Conservation (phyloP, 2,888 invertebrate genomes). For the Monopis laevigella region DNA sequence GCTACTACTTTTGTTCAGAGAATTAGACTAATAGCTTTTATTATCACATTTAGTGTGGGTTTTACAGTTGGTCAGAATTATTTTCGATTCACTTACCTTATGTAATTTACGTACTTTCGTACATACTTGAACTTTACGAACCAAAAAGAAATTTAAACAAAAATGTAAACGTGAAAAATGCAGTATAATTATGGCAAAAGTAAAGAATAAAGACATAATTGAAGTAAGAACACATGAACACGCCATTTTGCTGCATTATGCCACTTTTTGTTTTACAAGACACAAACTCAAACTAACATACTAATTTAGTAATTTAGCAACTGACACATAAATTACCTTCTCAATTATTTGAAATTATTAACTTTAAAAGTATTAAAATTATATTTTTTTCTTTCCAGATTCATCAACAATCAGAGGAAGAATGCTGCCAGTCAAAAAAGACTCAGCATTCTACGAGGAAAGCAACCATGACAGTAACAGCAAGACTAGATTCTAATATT, state of each 20-base stretch:
- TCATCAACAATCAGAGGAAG: background rate
- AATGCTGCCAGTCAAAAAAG: conserved; percentile 2
- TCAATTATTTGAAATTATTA: conserved; percentile 1
- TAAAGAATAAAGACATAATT: conserved; percentile 38
- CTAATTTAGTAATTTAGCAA: conserved; percentile 10
- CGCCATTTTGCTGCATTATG: conserved; percentile 34
- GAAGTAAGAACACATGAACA: conserved; percentile 31
- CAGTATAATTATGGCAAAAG: background rate
- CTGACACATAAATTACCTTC: conserved; percentile 4
- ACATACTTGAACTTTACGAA: too few species aligned
- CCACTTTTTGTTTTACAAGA: conserved; percentile 28
- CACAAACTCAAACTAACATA: conserved; percentile 1
- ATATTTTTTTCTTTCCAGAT: conserved; percentile 5
- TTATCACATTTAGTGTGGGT: too few species aligned
- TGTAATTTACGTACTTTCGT: too few species aligned
- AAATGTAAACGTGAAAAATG: too few species aligned
- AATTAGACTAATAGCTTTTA: too few species aligned
- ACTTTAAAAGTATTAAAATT: conserved; percentile 3
- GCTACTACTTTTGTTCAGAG: too few species aligned
- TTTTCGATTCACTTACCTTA: too few species aligned
- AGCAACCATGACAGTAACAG: conserved; percentile 17
- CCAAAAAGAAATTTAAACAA: too few species aligned
- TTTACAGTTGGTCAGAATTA: too few species aligned
- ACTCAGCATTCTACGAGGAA: conserved; percentile 23
- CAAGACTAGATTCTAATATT: conserved; percentile 1